A percentile compares a stretch with the other conserved stretches of the same genome.
Conservation (phyloP, 2,113 vertebrate species). For the Asarcornis scutulata region DNA sequence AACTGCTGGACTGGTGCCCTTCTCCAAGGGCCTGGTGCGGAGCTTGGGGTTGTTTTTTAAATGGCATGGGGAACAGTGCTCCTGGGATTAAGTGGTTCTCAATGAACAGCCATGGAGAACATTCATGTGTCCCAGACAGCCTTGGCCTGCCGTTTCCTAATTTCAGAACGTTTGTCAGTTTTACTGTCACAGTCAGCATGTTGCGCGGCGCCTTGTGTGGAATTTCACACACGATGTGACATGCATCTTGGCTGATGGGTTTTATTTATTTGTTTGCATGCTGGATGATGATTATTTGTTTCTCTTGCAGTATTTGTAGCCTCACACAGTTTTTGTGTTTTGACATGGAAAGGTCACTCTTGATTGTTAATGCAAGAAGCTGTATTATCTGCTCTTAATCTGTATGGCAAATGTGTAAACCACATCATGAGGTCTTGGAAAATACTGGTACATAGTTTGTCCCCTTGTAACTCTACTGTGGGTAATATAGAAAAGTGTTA, state of each 20-base stretch:
- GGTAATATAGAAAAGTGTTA: neutral
- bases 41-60: neutral
- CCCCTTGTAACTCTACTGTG: neutral
- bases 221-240: neutral
- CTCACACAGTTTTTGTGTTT: neutral
- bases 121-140: accelerated
- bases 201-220: accelerated
- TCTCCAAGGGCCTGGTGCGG: neutral
- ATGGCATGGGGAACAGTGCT: accelerated
- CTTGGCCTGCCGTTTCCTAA: neutral
- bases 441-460: neutral
- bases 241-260: accelerated
- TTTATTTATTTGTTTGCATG: neutral
- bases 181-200: neutral
- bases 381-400: neutral
- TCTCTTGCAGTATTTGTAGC: neutral
- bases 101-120: neutral
- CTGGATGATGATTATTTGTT: neutral
- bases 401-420: neutral
- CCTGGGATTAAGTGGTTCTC: neutral
- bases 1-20: accelerated
- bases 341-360: neutral
- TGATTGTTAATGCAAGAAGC: neutral
- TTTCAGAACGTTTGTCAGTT: neutral
- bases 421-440: neutral